Percentiles rank a stretch among this genome's conserved stretches.
Conservation (phyloP, 1,140 invertebrate species). For the Matsumurasca onukii region DNA sequence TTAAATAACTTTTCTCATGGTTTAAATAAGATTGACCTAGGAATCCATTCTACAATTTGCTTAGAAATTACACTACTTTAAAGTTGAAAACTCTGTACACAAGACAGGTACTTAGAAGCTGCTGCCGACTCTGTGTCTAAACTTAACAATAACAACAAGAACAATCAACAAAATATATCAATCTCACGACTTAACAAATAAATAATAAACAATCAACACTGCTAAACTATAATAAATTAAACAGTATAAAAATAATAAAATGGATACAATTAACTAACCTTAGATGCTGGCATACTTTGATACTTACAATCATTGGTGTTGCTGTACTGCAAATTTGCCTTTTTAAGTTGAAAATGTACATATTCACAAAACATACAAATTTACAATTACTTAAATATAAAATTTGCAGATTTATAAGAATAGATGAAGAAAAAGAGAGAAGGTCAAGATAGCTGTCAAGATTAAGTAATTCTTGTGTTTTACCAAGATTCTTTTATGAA, state of each 20-base stretch:
- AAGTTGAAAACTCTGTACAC: not conserved
- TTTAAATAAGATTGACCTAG: too few relatives aligned
- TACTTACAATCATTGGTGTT: slow-evolving; percentile 24
- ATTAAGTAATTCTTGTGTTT: too few relatives aligned
- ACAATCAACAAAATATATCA: slow-evolving; percentile 26
- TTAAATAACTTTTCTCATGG: too few relatives aligned
- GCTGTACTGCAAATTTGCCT: slow-evolving; percentile 24
- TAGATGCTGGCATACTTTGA: slow-evolving; percentile 11
- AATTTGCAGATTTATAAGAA: slow-evolving; percentile 3
- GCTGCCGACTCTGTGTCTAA: not conserved
- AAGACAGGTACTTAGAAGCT: slow-evolving; percentile 18
- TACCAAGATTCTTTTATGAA: too few relatives aligned
- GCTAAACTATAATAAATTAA: not conserved
- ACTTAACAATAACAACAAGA: slow-evolving; percentile 21
- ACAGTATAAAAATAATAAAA: not conserved
- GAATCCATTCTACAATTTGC: too few relatives aligned
- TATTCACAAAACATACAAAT: slow-evolving; percentile 14
- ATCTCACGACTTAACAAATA: slow-evolving; percentile 8
- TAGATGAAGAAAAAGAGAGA: slow-evolving; percentile 4
- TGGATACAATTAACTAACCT: not conserved
- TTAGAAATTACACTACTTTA: too few relatives aligned
- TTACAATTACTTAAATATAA: slow-evolving; percentile 20
- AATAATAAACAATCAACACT: slow-evolving; percentile 11
- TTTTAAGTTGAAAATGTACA: slow-evolving; percentile 13
- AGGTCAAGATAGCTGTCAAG: too few relatives aligned